Conservation (phyloP, 2,113 vertebrate genomes). For the Brachyhypopomus gauderio region DNA sequence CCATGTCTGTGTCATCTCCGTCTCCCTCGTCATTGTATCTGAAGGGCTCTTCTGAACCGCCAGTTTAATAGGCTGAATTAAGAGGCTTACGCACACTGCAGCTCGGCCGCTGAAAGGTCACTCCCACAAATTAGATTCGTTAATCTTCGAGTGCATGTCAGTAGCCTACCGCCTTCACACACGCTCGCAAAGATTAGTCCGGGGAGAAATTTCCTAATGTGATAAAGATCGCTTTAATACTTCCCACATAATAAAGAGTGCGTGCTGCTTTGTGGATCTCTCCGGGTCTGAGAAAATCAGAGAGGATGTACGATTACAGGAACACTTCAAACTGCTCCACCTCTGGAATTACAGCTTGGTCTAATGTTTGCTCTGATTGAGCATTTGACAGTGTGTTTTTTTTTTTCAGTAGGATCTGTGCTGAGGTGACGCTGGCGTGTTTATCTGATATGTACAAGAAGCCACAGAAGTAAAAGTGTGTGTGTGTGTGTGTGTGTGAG, state of each 20-base stretch:
- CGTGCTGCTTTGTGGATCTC: conserved; percentile 45
- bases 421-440: conserved; percentile 6
- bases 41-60: conserved; percentile 53
- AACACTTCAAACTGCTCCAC: conserved; percentile 44
- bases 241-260: conserved; percentile 67
- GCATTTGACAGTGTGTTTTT: conserved; percentile 29
- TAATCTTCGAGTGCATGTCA: conserved; percentile 74
- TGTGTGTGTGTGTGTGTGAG: too few species aligned
- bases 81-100: conserved; percentile 73
- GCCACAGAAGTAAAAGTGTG: conserved; percentile 47
- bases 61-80: conserved; percentile 67
- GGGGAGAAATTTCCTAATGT: conserved; percentile 61
- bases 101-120: conserved; percentile 73
- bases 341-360: conserved; percentile 1
- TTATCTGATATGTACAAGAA: conserved; percentile 37
- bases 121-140: conserved; percentile 82
- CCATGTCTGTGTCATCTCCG: background rate
- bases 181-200: conserved; percentile 70
- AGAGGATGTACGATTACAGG: too few species aligned
- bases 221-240: conserved; percentile 70
- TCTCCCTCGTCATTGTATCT: conserved; percentile 67
- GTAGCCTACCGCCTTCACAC: conserved; percentile 38
- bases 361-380: conserved; percentile 35
- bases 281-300: background rate
- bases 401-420: conserved; percentile 44